Evolutionary conservation across 1,140 invertebrate species (phyloP).

Genomic region (Aphaenogaster rudis): DNA sequence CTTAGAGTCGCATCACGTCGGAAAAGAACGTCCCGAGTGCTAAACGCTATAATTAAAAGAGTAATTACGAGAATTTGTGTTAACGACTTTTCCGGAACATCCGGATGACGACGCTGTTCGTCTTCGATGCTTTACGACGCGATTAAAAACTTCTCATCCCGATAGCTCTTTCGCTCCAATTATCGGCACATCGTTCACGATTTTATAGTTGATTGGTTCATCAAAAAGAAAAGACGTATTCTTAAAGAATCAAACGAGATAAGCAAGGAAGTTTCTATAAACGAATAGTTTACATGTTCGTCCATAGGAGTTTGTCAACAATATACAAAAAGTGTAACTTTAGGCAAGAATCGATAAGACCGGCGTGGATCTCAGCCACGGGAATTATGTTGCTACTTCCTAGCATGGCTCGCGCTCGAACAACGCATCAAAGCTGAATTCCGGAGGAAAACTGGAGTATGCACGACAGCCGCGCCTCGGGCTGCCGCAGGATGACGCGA

Average conservation of each 20-base stretch:
- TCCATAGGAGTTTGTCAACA: neutral
- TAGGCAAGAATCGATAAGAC: slow-evolving; percentile 29
- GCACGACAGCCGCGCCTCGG: slow-evolving; percentile 37
- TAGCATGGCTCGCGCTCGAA: slow-evolving; percentile 11
- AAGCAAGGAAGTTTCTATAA: neutral
- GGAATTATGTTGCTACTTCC: slow-evolving; percentile 64
- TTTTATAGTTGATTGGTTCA: slow-evolving; percentile 34
- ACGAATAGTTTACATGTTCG: slow-evolving; percentile 9
- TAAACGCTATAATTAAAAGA: slow-evolving; percentile 62
- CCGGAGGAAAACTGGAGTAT: slow-evolving; percentile 68
- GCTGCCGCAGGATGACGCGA: slow-evolving; percentile 55
- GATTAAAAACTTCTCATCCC: slow-evolving; percentile 55
- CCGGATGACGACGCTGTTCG: slow-evolving; percentile 43
- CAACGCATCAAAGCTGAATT: slow-evolving; percentile 64
- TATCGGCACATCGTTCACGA: slow-evolving; percentile 25
- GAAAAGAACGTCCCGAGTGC: slow-evolving; percentile 5
- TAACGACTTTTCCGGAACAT: slow-evolving; percentile 55
- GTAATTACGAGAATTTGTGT: slow-evolving; percentile 63
- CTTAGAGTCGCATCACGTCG: slow-evolving; percentile 8
- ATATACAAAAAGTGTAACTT: neutral
- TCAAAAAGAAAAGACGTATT: slow-evolving; percentile 12
- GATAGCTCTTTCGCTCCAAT: slow-evolving; percentile 42
- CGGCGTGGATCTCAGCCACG: slow-evolving; percentile 10
- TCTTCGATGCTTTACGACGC: slow-evolving; percentile 42
- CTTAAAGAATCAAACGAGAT: neutral